Evolutionary conservation across 2,888 invertebrate species (phyloP).

Genomic region (Morpho helenor): DNA sequence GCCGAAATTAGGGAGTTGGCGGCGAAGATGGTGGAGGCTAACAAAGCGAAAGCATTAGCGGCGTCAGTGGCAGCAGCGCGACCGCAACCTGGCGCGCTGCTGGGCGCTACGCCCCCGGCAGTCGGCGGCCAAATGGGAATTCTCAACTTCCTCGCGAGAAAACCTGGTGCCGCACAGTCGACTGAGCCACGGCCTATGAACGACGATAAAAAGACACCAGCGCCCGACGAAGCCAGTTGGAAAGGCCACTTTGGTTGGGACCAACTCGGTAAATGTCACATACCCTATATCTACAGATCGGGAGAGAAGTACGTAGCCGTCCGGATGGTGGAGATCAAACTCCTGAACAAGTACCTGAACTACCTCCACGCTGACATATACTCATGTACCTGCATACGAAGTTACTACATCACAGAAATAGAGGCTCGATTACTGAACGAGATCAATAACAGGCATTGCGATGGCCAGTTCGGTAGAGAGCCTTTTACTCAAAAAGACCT

Average conservation of each 20-base stretch:
- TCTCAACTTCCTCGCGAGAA: slow-evolving; percentile 80
- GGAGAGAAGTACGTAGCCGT: slow-evolving; percentile 95
- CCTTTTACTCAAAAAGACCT: slow-evolving; percentile 93
- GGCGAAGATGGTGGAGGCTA: slow-evolving; percentile 91
- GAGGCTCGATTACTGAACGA: slow-evolving; percentile 95
- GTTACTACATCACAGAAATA: slow-evolving; percentile 94
- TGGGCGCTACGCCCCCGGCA: slow-evolving; percentile 52
- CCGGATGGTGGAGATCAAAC: slow-evolving; percentile 94
- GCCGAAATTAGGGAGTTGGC: slow-evolving; percentile 93
- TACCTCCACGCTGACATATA: slow-evolving; percentile 94
- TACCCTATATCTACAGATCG: slow-evolving; percentile 92
- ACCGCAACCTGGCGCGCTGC: slow-evolving; percentile 62
- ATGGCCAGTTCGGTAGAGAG: slow-evolving; percentile 92
- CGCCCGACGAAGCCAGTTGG: slow-evolving; percentile 86
- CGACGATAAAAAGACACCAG: slow-evolving; percentile 65
- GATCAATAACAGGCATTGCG: slow-evolving; percentile 95
- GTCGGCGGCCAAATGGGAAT: slow-evolving; percentile 78
- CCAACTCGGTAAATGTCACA: slow-evolving; percentile 89
- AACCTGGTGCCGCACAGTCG: slow-evolving; percentile 46
- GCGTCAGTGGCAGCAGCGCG: slow-evolving; percentile 73
- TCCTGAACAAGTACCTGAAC: slow-evolving; percentile 92
- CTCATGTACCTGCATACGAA: slow-evolving; percentile 93
- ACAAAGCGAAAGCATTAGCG: slow-evolving; percentile 82
- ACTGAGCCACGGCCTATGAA: slow-evolving; percentile 48
- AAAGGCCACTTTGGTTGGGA: slow-evolving; percentile 95